Evolutionary conservation across 1,140 invertebrate genomes (phyloP), one percentile per base, ranked within the genome.

Genomic region (Aradophagus sp.): DNA sequence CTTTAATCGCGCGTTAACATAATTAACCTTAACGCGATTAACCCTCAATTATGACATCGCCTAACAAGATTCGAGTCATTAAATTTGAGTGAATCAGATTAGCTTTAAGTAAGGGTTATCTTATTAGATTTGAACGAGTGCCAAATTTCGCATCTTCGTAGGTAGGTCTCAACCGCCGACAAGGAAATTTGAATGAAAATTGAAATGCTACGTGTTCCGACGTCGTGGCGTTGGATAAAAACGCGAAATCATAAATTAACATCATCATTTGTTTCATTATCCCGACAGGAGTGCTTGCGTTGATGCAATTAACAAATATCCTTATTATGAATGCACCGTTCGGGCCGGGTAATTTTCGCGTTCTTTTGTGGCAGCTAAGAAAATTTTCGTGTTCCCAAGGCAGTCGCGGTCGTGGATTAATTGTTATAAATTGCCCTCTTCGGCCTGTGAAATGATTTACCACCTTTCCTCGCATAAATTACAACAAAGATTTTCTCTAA

Each of bases 401-500:
- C 66, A 39, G 48, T 23, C 41, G 31, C 45, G 23, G 50, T 42
- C 63, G 53, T 58, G 63, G 67, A 79, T 81, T 84, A 84, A 84
- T 84, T 84, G 81, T 83, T 84, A 84, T 84, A 82, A 84, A 84
- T 84, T 83, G 80, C 81, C 58, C 76, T 71, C 76, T 82, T 83
- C 73, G 80, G 76, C 73, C 77, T 69, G 78, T 70, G 66, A 77
- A 81, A 84, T 84, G 82, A 84, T 83, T 84, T 83, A 84, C 78
- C 76, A 72, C 67, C 68, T 66, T 56, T 34, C 72, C 67, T 73
- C 76, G 80, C 81, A 83, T 83, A 84, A 84, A 84, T 84, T 79
- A 77, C 77, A 81, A 81, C 80, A 82, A 82, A 81, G 78, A 81
- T 81, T 83, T 81, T 78, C 80, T 79, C 76, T 78, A 80, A 81